Evolutionary conservation across 2,888 invertebrate species (phyloP), one percentile per base, ranked within the genome.

Genomic region (Seira ritae): DNA sequence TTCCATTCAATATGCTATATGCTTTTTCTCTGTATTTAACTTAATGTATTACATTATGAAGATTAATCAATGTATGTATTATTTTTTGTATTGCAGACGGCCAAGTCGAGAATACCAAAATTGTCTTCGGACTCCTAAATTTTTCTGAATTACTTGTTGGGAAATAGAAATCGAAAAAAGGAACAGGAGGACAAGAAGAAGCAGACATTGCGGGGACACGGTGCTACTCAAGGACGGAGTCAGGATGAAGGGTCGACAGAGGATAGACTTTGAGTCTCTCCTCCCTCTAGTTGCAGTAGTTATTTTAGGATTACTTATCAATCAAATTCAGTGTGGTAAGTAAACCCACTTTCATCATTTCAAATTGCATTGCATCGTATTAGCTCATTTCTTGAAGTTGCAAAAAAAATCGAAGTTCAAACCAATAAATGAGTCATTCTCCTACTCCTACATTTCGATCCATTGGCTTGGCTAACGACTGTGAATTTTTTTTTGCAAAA

Each of bases 221-320:
- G 31, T 65, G 71, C 37, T 72, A 74, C 68, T 69, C 76, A 76
- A 50, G 76, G 77, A 82, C 76, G 82, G 83, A 69, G 83, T 83
- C 83, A 83, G 78, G 78, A 83, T 83, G 83, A 83, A 83, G 83
- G 78, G 78, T 83, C 83, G 83, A 78, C 78, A 77, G 83, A 83
- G 83, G 83, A 83, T 83, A 83, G 83, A 83, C 83, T 78, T 78
- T 66, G 83, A 70, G 83, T 83, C 83, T 83, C 78, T 83, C 83
- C 83, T 83, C 78, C 78, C 78, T 69, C 24, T 83, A 37, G 72
- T 83, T 23, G 42, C 69, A 15, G 20, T 83, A 74, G 65, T 83
- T 70, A 73, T 83, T 69, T 50, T 83, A 83, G 83, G 83, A 83
- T 60, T 78, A 78, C 42, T 73, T 70, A 60, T 83, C 70, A 83